phyloP scores from a whole-genome alignment of 2,888 invertebrate genomes.

The Eueremaeus valkanovi region DNA sequence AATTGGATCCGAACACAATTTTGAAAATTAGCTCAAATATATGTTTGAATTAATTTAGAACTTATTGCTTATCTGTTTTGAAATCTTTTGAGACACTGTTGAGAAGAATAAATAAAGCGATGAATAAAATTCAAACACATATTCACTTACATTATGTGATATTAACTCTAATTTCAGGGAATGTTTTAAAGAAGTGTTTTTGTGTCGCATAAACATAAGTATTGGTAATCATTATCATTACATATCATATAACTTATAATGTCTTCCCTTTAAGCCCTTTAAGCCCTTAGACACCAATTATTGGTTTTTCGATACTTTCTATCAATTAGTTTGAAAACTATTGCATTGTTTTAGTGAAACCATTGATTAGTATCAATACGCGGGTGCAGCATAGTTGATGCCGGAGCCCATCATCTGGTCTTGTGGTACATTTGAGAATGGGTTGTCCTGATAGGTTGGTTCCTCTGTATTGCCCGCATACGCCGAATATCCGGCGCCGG shows the following conservation, averaged over 20 bases:
- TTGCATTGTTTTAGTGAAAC: conserved; percentile 13
- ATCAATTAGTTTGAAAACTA: not conserved
- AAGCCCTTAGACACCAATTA: not conserved
- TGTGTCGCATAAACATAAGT: no score
- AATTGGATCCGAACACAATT: no score
- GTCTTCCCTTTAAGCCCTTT: not conserved
- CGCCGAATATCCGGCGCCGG: conserved; percentile 18
- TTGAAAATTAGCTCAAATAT: not conserved
- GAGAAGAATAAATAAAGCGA: no score
- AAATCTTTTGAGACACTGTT: no score
- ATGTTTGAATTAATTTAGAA: no score
- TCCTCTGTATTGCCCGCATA: conserved; percentile 4
- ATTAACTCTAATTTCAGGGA: no score
- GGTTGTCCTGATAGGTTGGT: conserved; percentile 18
- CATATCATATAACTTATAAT: not conserved
- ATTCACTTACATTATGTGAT: no score
- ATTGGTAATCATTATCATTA: not conserved
- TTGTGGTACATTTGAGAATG: conserved; percentile 1
- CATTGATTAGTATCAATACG: not conserved
- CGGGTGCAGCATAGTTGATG: conserved; percentile 3
- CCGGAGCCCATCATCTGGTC: conserved; percentile 22
- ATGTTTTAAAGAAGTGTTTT: no score
- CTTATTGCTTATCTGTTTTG: no score
- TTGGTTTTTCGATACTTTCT: not conserved
- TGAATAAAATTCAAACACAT: no score